Conservation (phyloP, 2,888 invertebrate species). For the Drosophila mimica region DNA sequence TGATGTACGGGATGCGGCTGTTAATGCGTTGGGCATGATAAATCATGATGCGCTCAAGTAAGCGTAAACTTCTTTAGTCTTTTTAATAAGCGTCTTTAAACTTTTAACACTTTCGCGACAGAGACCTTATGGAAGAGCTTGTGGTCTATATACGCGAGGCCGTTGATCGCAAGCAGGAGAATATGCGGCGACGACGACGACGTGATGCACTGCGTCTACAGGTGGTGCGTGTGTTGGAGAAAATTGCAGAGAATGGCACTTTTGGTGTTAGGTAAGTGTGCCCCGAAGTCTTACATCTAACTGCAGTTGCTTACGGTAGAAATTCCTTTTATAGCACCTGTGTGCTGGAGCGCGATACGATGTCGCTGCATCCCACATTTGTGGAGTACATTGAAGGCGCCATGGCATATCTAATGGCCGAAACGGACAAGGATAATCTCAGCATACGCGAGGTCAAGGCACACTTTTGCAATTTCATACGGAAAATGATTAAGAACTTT, state of each 20-base stretch:
- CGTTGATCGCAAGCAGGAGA: conserved; percentile 98
- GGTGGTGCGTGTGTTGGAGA: conserved; percentile 95
- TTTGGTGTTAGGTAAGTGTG: conserved; percentile 89
- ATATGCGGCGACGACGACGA: conserved; percentile 94
- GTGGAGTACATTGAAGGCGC: conserved; percentile 98
- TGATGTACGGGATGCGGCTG: conserved; percentile 97
- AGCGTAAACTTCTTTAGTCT: conserved; percentile 77
- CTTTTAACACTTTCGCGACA: conserved; percentile 81
- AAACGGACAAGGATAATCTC: conserved; percentile 96
- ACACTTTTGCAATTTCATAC: conserved; percentile 97
- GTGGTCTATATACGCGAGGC: conserved; percentile 96
- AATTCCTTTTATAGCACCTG: conserved; percentile 87
- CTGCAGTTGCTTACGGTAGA: neutral
- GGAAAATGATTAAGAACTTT: conserved; percentile 97
- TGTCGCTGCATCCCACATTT: conserved; percentile 93
- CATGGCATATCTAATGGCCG: conserved; percentile 94
- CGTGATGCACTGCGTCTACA: conserved; percentile 96
- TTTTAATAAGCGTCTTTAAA: neutral
- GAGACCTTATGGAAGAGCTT: conserved; percentile 98
- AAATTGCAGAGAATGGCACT: conserved; percentile 96
- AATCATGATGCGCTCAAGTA: conserved; percentile 98
- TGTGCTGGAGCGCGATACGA: conserved; percentile 93
- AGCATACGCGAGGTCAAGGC: conserved; percentile 95
- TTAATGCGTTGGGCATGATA: conserved; percentile 96
- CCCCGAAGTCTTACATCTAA: neutral